phyloP scores from a whole-genome alignment of 2,113 vertebrate species.

The Cottus gobio region DNA sequence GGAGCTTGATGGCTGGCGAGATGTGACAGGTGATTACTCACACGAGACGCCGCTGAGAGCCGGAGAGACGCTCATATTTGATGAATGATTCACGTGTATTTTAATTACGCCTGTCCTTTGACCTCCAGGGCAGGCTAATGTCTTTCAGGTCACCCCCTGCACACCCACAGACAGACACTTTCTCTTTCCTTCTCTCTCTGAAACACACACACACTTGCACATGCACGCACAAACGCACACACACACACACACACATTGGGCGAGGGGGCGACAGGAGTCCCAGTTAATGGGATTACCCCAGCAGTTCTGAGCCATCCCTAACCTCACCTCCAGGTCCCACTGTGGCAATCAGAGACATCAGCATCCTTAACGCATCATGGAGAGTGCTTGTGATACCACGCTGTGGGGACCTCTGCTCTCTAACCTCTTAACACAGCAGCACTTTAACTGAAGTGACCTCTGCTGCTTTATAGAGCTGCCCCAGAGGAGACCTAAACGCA shows the following conservation, averaged over 20 bases:
- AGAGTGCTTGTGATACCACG: slow-evolving; percentile 81
- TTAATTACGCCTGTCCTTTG: slow-evolving; percentile 73
- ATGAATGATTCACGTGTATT: slow-evolving; percentile 75
- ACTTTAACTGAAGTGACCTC: slow-evolving; percentile 82
- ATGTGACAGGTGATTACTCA: slow-evolving; percentile 65
- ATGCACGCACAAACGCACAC: slow-evolving; percentile 39
- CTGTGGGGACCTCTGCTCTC: slow-evolving; percentile 80
- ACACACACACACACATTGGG: slow-evolving; percentile 34
- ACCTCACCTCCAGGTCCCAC: slow-evolving; percentile 83
- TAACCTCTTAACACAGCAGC: slow-evolving; percentile 83
- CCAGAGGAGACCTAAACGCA: slow-evolving; percentile 77
- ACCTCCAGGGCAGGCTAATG: slow-evolving; percentile 74
- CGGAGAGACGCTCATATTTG: slow-evolving; percentile 67
- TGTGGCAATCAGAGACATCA: slow-evolving; percentile 82
- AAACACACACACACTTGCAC: slow-evolving; percentile 34
- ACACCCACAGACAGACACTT: slow-evolving; percentile 47
- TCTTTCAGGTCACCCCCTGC: slow-evolving; percentile 67
- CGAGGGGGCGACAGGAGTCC: slow-evolving; percentile 76
- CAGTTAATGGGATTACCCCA: slow-evolving; percentile 87
- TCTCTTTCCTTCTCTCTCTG: slow-evolving; percentile 22
- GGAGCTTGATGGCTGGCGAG: slow-evolving; percentile 28
- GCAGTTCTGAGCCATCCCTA: slow-evolving; percentile 79
- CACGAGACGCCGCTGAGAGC: slow-evolving; percentile 21
- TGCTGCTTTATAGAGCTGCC: slow-evolving; percentile 74
- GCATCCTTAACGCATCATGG: slow-evolving; percentile 79